Evolutionary conservation across 2,797 vertebrate genomes (phyloP).

Genomic region (Atherinosoma microstoma): DNA sequence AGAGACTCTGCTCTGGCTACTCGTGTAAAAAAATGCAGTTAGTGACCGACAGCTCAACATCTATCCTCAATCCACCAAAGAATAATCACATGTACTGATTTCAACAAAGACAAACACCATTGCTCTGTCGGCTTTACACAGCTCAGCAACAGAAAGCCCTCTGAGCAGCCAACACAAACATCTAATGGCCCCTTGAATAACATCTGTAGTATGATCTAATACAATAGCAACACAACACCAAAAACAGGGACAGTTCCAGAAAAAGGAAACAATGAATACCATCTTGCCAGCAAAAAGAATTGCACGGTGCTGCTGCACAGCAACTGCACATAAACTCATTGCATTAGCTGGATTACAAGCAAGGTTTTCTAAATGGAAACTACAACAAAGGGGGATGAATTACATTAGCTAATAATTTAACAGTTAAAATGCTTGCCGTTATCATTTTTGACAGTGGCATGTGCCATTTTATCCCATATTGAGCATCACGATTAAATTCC

Average conservation of each 20-base stretch:
- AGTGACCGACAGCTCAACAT: constrained; percentile 2
- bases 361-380: constrained; percentile 44
- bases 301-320: neutral
- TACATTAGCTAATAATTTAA: constrained; percentile 37
- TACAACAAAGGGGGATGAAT: constrained; percentile 31
- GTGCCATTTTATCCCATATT: constrained; percentile 29
- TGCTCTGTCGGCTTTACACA: constrained; percentile 39
- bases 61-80: constrained; percentile 23
- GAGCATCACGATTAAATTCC: constrained; percentile 29
- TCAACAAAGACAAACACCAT: constrained; percentile 51
- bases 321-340: constrained; percentile 20
- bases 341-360: constrained; percentile 38
- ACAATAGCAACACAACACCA: constrained; percentile 33
- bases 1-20: constrained; percentile 17
- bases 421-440: constrained; percentile 25
- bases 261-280: constrained; percentile 23
- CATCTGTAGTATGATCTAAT: constrained; percentile 58
- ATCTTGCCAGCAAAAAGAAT: constrained; percentile 24
- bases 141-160: constrained; percentile 37
- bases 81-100: constrained; percentile 16
- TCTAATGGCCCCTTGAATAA: constrained; percentile 46
- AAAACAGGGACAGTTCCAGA: constrained; percentile 31
- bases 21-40: neutral
- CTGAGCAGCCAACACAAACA: constrained; percentile 58
- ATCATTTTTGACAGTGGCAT: constrained; percentile 24